phyloP scores from a whole-genome alignment of 2,797 vertebrate species.

The Emydoidea blandingii region DNA sequence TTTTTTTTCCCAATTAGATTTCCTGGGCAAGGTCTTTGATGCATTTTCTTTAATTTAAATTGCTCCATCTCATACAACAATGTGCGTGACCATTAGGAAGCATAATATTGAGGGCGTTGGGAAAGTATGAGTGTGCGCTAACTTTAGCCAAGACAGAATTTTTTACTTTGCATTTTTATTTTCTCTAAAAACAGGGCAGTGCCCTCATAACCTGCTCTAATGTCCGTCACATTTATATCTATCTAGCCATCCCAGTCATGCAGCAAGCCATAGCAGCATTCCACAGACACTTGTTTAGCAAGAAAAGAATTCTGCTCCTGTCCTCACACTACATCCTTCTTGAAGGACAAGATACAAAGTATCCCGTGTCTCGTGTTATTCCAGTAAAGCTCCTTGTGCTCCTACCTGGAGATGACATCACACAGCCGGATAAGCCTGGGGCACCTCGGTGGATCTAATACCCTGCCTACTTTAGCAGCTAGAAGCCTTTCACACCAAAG shows the following conservation, averaged over 20 bases:
- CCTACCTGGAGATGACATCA: fast-evolving
- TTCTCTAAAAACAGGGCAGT: neutral
- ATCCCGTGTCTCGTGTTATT: neutral
- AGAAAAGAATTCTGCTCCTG: neutral
- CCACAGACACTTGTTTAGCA: neutral
- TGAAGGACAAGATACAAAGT: neutral
- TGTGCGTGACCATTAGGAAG: neutral
- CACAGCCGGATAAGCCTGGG: neutral
- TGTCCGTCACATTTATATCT: neutral
- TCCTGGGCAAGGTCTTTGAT: neutral
- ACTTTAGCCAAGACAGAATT: neutral
- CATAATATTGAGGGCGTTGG: neutral
- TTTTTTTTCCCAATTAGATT: neutral
- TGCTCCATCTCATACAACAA: neutral
- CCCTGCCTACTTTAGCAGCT: neutral
- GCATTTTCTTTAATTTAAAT: conserved; percentile 23
- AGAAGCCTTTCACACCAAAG: neutral
- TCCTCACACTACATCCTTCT: neutral
- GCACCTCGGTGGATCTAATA: neutral
- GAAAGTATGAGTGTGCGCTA: neutral
- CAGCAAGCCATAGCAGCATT: neutral
- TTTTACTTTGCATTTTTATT: neutral
- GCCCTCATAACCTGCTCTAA: neutral
- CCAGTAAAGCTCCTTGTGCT: neutral
- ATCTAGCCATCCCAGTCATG: fast-evolving